Evolutionary conservation across 2,797 vertebrate species (phyloP).

Genomic region (Chaunax sp.): DNA sequence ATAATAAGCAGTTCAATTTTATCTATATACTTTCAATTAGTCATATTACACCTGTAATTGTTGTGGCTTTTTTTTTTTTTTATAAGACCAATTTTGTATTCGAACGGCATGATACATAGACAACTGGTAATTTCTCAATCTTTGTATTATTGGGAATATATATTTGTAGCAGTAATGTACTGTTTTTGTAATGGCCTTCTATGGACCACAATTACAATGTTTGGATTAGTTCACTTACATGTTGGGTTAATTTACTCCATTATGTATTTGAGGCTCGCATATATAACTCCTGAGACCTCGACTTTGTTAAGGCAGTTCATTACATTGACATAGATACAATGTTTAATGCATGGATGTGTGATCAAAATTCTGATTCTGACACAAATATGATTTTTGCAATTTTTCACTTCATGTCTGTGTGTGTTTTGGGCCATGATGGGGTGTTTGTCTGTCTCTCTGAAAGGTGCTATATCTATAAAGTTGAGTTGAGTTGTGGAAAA

Average conservation of each 20-base stretch:
- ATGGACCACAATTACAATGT: not conserved
- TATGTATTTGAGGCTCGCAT: not conserved
- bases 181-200: no score
- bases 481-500: slow-evolving; percentile 42
- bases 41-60: not conserved
- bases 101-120: not conserved
- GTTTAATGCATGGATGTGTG: slow-evolving; percentile 19
- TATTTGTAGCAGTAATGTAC: not conserved
- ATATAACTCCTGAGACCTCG: not conserved
- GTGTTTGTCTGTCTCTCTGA: no score
- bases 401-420: no score
- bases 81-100: not conserved
- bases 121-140: not conserved
- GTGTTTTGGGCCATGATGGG: no score
- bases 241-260: no score
- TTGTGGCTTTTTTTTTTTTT: not conserved
- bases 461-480: no score
- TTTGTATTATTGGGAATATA: not conserved
- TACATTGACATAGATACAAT: not conserved
- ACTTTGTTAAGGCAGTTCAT: slow-evolving; percentile 10
- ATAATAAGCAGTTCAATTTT: not conserved
- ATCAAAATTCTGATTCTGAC: slow-evolving; percentile 26
- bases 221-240: no score
- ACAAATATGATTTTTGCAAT: no score
- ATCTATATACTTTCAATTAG: no score